Percentiles rank a stretch among this genome's conserved stretches.
Conservation (phyloP, 2,113 vertebrate species). For the Sterrhoptilus dennistouni region DNA sequence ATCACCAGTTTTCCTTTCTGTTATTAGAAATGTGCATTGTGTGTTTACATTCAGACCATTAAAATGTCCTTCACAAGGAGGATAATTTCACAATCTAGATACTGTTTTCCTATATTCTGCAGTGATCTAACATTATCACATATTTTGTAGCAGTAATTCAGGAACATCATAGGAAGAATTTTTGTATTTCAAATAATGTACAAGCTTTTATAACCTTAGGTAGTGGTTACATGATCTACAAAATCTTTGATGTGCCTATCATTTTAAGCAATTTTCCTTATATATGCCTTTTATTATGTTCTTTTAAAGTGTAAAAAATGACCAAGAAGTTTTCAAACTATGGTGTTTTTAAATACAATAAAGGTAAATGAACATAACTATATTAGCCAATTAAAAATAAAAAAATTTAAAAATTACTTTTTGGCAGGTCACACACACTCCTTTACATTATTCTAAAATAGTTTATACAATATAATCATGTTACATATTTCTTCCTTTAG, state of each 20-base stretch:
- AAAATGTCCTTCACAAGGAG: background rate
- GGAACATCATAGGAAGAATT: constrained; percentile 28
- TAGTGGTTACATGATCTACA: constrained; percentile 11
- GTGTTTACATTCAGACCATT: background rate
- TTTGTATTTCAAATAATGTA: constrained; percentile 38
- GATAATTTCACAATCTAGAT: background rate
- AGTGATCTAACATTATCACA: background rate
- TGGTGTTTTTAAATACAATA: background rate
- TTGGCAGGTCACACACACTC: background rate
- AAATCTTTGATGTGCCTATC: constrained; percentile 55
- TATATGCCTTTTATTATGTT: background rate
- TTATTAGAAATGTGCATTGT: background rate
- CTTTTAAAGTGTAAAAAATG: constrained; percentile 7
- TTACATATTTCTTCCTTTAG: background rate
- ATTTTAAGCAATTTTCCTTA: constrained; percentile 52
- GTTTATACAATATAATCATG: background rate
- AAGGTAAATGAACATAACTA: background rate
- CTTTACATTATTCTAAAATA: background rate
- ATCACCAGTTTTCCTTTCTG: background rate
- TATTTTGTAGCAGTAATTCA: constrained; percentile 40
- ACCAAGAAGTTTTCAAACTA: background rate
- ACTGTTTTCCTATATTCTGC: background rate
- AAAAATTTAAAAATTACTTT: background rate
- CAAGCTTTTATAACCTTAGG: constrained; percentile 26
- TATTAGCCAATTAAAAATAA: background rate